These are phyloP conservation scores for Eupelmus urozonus DNA, from an alignment of 2,888 invertebrate species.

Conservation along the genomic window DNA sequence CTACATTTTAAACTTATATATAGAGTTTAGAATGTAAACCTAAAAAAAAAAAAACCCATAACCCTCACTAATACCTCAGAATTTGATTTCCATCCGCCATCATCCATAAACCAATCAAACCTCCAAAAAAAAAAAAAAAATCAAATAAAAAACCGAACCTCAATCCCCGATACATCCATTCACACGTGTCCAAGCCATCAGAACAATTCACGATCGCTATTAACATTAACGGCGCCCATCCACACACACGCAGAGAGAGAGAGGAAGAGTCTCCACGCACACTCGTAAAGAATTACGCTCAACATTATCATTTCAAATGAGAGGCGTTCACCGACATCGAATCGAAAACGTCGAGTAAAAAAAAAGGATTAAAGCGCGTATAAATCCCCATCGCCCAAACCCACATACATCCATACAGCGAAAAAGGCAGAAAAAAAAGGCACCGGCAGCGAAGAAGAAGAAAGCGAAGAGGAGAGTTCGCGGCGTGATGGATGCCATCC, in stretches of 20 bases:
- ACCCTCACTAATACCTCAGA: no score
- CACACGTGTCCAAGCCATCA: no score
- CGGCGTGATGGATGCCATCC: conserved; percentile 45
- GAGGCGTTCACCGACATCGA: conserved; percentile 1
- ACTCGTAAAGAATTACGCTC: conserved; percentile 1
- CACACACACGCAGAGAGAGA: no score
- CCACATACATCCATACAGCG: background rate
- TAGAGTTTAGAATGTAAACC: no score
- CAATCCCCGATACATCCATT: no score
- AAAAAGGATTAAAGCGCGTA: background rate
- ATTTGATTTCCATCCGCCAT: no score
- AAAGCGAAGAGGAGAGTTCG: conserved; percentile 10
- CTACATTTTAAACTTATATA: no score
- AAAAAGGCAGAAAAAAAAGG: background rate
- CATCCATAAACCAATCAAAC: no score
- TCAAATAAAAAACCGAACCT: no score
- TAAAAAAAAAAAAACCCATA: no score
- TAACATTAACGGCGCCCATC: background rate
- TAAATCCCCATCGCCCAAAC: background rate
- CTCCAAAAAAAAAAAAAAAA: no score
- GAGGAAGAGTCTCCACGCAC: no score
- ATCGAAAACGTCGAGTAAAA: background rate
- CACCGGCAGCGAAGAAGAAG: background rate
- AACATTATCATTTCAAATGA: conserved; percentile 19
- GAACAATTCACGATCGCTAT: background rate